These are phyloP conservation scores for Phengaris arion DNA, from an alignment of 2,888 invertebrate species.

Conservation along the genomic window DNA sequence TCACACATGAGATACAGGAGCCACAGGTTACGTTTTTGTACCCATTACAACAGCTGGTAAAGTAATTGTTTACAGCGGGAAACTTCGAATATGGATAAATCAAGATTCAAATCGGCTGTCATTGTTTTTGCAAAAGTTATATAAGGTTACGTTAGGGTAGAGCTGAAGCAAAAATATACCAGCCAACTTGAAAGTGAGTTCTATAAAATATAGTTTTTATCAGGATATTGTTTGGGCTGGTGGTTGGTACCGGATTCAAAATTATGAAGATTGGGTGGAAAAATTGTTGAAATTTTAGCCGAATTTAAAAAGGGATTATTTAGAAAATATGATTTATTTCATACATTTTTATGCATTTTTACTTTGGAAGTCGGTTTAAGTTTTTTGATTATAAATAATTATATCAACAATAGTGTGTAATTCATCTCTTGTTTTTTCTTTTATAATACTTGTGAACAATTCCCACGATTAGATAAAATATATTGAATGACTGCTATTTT, in stretches of 20 bases:
- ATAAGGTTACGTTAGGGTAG: not conserved
- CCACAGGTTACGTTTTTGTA: slow-evolving; percentile 18
- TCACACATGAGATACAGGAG: not conserved
- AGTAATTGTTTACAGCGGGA: slow-evolving; percentile 11
- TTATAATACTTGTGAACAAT: not conserved
- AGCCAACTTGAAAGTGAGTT: too few relatives aligned
- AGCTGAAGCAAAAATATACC: not conserved
- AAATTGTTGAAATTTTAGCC: too few relatives aligned
- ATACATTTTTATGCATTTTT: too few relatives aligned
- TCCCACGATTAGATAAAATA: not conserved
- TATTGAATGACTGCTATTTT: slow-evolving; percentile 17
- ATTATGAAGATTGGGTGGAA: too few relatives aligned
- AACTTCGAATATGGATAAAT: slow-evolving; percentile 5
- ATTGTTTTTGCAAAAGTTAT: not conserved
- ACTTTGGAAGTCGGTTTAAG: too few relatives aligned
- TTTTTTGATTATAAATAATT: too few relatives aligned
- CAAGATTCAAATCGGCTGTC: not conserved
- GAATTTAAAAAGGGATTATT: too few relatives aligned
- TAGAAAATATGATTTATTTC: too few relatives aligned
- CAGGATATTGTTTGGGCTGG: too few relatives aligned
- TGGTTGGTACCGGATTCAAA: too few relatives aligned
- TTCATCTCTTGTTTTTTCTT: not conserved
- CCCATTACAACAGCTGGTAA: slow-evolving; percentile 4
- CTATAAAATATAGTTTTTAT: too few relatives aligned
- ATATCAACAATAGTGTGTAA: not conserved